Evolutionary conservation across 1,140 invertebrate species (phyloP), one percentile per base, ranked within the genome.

Genomic region (Akabosia matsudoensis): DNA sequence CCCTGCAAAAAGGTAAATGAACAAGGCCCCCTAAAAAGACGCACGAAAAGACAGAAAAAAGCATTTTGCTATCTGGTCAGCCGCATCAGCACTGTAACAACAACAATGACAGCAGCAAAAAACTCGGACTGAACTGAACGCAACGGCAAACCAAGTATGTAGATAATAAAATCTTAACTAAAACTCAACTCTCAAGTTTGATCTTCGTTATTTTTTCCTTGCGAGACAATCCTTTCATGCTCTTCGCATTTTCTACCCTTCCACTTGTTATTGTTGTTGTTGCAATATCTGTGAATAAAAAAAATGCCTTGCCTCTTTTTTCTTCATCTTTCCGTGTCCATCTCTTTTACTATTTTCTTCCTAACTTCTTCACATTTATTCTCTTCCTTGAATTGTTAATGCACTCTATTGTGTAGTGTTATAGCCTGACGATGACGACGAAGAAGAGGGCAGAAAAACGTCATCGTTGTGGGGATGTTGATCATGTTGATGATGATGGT

Each of bases 401-500:
- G 24, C 61, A 31, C 28, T 67, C 7, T n/a, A 30, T 67, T 61
- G 16, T 22, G 10, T 67, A 16, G 28, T 67, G 28, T 31, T 4
- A 67, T 67, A 30, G 61, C 22, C 22, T 67, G 22, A 67, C 7
- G 24, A 67, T 30, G 61, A 30, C 13, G 61, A 67, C 13, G 61
- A 67, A 28, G 26, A 67, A 22, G 54, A 56, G 10, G 54, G 18
- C 7, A 45, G 37, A 61, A 61, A 61, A 61, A 16, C 54, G 54
- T 61, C 54, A 61, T 61, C 54, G 24, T n/a, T 4, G 24, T 24
- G 37, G 18, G 7, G 24, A 61, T 61, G 54, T 61, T 61, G 54
- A 13, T 61, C 24, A 67, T 67, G 61, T 67, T 67, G 61, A 67
- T 67, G 61, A 30, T 67, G 26, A 67, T 61, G 54, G 26, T 67